Evolutionary conservation across 2,888 invertebrate species (phyloP), one percentile per base, ranked within the genome.

Genomic region (Torymus auratus): DNA sequence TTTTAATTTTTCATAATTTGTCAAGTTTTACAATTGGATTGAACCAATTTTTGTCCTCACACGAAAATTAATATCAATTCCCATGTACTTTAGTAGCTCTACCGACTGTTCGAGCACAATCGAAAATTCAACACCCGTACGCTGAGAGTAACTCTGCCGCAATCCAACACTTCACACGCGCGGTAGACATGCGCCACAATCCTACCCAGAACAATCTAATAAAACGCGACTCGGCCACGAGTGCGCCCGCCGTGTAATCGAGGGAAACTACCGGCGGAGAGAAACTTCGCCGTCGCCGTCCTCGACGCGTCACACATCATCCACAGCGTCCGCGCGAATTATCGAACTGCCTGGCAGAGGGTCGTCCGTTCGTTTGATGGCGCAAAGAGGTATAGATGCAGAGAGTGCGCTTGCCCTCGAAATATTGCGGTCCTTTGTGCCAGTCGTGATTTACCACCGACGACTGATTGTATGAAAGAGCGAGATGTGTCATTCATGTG

Each of bases 381-480:
- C 14, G 62, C 11, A 41, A 2, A 41, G 41, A 41, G 41, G 41
- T 7, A 41, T 7, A 41, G 52, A n/a, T 17, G 2, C 14, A 55
- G 55, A 4, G 41, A 17, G 41, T 62, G 20, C 72, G 20, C 72
- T 52, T 23, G 53, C 20, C 41, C 52, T 65, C 74, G 58, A 3
- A 74, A 64, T 64, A 74, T 65, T 70, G n/a, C n/a, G 15, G 52
- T 60, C 70, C 79, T 80, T 80, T 74, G 70, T 61, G 15, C 10
- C 41, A 41, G 7, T 41, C 28, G 17, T 69, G 20, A 79, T 62
- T 79, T 73, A 64, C 62, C 61, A 5, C n/a, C 68, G 41, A 41
- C 62, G 53, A n/a, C 28, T 62, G 61, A 73, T 79, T 73, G 62
- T 15, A 4, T 28, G 17, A 2, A 4, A 41, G 50, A 53, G 13